phyloP scores from a whole-genome alignment of 2,113 vertebrate genomes.

The Pollimyrus isidori region DNA sequence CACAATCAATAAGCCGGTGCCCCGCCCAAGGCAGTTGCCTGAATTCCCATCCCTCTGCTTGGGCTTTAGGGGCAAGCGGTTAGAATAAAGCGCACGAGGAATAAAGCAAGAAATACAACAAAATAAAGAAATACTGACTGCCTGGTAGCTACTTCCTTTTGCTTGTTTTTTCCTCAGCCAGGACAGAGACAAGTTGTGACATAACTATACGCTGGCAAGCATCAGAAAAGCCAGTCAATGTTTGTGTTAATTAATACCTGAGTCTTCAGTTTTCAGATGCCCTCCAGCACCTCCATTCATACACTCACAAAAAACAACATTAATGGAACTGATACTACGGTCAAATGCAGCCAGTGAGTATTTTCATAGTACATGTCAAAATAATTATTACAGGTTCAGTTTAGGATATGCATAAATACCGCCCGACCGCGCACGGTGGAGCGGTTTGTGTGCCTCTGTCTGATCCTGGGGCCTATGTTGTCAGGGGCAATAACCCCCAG shows the following conservation, averaged over 20 bases:
- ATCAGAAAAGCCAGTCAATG: not conserved
- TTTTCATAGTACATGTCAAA: not conserved
- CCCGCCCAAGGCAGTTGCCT: slow-evolving; percentile 19
- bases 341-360: not conserved
- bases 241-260: not conserved
- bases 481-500: not conserved
- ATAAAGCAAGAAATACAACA: not conserved
- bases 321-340: not conserved
- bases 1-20: slow-evolving; percentile 42
- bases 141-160: not conserved
- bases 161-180: not conserved
- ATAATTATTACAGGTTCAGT: not conserved
- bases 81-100: not conserved
- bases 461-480: not conserved
- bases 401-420: not conserved
- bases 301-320: not conserved
- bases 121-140: not conserved
- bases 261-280: not conserved
- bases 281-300: not conserved
- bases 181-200: not conserved
- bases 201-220: not conserved
- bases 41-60: slow-evolving; percentile 23
- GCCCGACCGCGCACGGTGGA: not conserved
- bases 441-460: not conserved
- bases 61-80: not conserved